Conservation (phyloP, 1,140 invertebrate genomes). For the Papilio helenus region DNA sequence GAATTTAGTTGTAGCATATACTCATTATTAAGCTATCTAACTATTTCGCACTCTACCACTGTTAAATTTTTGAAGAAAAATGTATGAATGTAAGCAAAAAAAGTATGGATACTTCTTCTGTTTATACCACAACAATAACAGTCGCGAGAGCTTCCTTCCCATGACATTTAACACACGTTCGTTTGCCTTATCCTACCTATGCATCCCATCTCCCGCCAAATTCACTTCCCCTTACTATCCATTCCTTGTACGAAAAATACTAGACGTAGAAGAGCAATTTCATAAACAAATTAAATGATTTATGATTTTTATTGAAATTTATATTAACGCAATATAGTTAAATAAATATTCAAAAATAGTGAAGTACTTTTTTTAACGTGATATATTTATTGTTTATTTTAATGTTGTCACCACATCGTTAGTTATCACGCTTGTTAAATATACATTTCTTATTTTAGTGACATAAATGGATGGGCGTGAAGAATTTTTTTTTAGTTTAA, state of each 20-base stretch:
- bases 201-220: too few relatives aligned
- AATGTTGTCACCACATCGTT: background rate
- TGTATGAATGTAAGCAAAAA: too few relatives aligned
- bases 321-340: too few relatives aligned
- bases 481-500: background rate
- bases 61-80: too few relatives aligned
- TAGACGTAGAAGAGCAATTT: too few relatives aligned
- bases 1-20: background rate
- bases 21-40: too few relatives aligned
- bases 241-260: too few relatives aligned
- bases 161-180: background rate
- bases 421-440: constrained; percentile 11
- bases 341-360: background rate
- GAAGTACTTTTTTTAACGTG: background rate
- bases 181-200: too few relatives aligned
- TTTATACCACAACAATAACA: background rate
- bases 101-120: background rate
- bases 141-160: background rate
- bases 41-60: background rate
- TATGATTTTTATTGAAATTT: too few relatives aligned
- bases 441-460: constrained; percentile 16
- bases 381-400: background rate
- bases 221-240: too few relatives aligned
- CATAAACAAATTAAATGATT: too few relatives aligned
- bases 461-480: constrained; percentile 18